Evolutionary conservation across 2,113 vertebrate genomes (phyloP), one percentile per base, ranked within the genome.

Genomic region (Tyto alba): DNA sequence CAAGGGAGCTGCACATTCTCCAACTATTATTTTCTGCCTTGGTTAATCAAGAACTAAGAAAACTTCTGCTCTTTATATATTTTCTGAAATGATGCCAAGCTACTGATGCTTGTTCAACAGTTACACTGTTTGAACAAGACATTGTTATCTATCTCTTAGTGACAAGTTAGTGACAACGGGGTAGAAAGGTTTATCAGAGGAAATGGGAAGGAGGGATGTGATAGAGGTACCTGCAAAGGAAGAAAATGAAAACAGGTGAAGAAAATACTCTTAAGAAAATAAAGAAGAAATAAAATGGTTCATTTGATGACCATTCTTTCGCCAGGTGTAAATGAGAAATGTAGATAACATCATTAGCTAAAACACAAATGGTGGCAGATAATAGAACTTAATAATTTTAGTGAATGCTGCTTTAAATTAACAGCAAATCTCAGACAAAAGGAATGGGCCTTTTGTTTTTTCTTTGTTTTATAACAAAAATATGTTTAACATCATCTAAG

Each of bases 111-210:
- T 91, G 74, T 89, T 75, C 57, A 94, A 86, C 80, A 89, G 91
- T 85, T 96, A 48, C 19, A 30, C 47, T 78, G 47, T 80, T 85
- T 87, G 84, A 97, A 84, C 38, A 86, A 94, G 95, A 89, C 68
- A 43, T 90, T 88, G 57, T 74, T 93, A 68, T 79, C 83, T 88
- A 15, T 97, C 80, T 97, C 77, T 72, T 64, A 34, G 40, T 95
- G 69, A 34, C 75, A 73, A 36, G 6, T 47, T 19, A 26, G 69
- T 95, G 87, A 53, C 57, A 84, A 66, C 6, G 48, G 50, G 8
- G 27, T 77, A 47, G 34, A 68, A 45, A 50, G 48, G 11, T 89
- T 91, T 76, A 71, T 96, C 88, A 80, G 74, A 89, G 78, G 56
- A 95, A 93, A 79, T 0, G 72, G 60, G 45, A 72, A 78, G 59